Evolutionary conservation across 1,140 invertebrate genomes (phyloP).

Genomic region (Eueides isabella): DNA sequence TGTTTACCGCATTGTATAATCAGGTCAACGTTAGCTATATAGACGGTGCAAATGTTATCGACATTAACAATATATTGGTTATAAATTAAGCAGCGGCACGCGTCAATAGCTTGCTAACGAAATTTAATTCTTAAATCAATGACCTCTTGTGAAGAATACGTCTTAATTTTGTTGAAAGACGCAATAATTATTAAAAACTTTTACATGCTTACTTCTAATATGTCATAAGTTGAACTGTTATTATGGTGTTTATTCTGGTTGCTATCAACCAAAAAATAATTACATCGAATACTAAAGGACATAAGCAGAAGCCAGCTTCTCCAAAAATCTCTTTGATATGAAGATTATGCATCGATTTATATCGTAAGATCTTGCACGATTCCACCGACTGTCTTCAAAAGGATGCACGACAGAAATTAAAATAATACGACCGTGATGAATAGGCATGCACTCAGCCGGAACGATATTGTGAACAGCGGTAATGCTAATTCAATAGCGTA

Average conservation of each 20-base stretch:
- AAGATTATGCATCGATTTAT: slow-evolving; percentile 62
- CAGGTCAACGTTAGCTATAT: slow-evolving; percentile 20
- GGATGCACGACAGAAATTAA: slow-evolving; percentile 66
- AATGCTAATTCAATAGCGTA: slow-evolving; percentile 78
- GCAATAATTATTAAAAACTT: slow-evolving; percentile 28
- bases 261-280: slow-evolving; percentile 64
- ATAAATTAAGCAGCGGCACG: slow-evolving; percentile 18
- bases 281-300: too few relatives aligned
- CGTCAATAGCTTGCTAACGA: background rate
- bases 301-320: slow-evolving; percentile 39
- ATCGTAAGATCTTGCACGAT: slow-evolving; percentile 67
- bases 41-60: slow-evolving; percentile 24
- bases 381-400: slow-evolving; percentile 44
- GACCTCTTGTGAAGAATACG: slow-evolving; percentile 37
- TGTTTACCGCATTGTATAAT: slow-evolving; percentile 32
- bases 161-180: background rate
- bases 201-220: slow-evolving; percentile 70
- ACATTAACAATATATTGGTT: slow-evolving; percentile 19
- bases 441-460: slow-evolving; percentile 48
- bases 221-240: slow-evolving; percentile 63
- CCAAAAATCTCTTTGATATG: slow-evolving; percentile 47
- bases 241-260: slow-evolving; percentile 70
- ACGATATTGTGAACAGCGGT: slow-evolving; percentile 70
- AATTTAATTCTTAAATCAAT: slow-evolving; percentile 39
- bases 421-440: slow-evolving; percentile 65